Percentiles rank a stretch among this genome's conserved stretches.
Evolutionary conservation across 2,797 vertebrate species (phyloP).

Genomic region (Thunnus albacares): DNA sequence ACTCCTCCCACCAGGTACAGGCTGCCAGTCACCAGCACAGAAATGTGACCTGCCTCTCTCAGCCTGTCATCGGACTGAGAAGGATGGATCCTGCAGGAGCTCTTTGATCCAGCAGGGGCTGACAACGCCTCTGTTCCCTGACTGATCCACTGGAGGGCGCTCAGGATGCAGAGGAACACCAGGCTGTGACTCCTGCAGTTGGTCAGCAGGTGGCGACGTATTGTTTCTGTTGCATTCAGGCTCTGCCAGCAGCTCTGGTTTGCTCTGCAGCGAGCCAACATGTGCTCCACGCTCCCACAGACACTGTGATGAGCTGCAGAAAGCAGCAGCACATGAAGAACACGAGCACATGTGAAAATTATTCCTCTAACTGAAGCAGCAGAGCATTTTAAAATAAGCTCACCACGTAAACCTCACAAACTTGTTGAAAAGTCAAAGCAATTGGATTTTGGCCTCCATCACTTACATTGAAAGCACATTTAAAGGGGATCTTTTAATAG

Average conservation of each 20-base stretch:
- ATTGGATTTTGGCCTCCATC: too few relatives aligned
- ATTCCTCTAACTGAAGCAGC: not conserved
- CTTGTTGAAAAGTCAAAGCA: too few relatives aligned
- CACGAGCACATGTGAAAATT: not conserved
- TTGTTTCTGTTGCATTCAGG: constrained; percentile 70
- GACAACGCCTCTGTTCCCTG: constrained; percentile 81
- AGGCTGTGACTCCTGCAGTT: constrained; percentile 74
- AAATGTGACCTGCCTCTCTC: constrained; percentile 75
- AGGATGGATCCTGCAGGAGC: not conserved
- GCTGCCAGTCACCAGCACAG: constrained; percentile 88
- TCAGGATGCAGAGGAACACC: constrained; percentile 88
- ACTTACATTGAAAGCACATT: too few relatives aligned
- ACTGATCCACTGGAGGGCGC: constrained; percentile 88
- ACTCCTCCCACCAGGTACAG: constrained; percentile 87
- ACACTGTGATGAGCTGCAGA: constrained; percentile 87
- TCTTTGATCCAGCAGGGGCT: not conserved
- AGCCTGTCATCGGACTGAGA: constrained; percentile 30
- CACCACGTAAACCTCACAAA: too few relatives aligned
- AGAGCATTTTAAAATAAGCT: too few relatives aligned
- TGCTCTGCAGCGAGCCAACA: constrained; percentile 86
- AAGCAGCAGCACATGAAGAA: not conserved
- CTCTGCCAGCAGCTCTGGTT: constrained; percentile 87
- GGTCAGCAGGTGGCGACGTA: constrained; percentile 69
- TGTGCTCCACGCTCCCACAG: constrained; percentile 84
- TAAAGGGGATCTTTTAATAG: too few relatives aligned